A percentile compares a stretch with the other conserved stretches of the same genome.
phyloP scores from a whole-genome alignment of 2,888 invertebrate species.

The Thymelicus lineola region DNA sequence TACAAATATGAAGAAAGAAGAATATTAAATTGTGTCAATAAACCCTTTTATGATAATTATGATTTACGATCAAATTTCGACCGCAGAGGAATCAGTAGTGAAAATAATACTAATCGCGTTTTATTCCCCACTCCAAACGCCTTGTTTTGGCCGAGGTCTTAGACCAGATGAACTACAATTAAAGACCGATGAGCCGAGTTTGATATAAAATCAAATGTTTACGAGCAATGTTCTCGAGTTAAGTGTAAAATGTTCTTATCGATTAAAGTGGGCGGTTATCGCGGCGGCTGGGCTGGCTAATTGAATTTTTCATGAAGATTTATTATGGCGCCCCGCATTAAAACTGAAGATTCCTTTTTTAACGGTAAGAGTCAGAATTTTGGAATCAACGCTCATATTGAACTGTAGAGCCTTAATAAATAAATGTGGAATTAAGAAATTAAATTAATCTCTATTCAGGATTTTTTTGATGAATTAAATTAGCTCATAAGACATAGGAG shows the following conservation, averaged over 20 bases:
- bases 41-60: too few species aligned
- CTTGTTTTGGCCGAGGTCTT: not conserved
- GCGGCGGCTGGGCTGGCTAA: conserved; percentile 14
- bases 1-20: too few species aligned
- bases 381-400: not conserved
- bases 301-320: conserved; percentile 35
- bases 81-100: too few species aligned
- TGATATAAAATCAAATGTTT: conserved; percentile 61
- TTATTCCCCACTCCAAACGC: not conserved
- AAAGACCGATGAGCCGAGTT: conserved; percentile 53
- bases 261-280: conserved; percentile 30
- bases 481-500: too few species aligned
- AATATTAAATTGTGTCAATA: too few species aligned
- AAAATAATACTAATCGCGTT: too few species aligned
- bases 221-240: conserved; percentile 48
- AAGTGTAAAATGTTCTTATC: conserved; percentile 29
- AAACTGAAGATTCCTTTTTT: conserved; percentile 12
- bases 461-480: too few species aligned
- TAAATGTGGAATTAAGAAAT: too few species aligned
- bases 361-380: not conserved
- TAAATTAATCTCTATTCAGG: too few species aligned
- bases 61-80: too few species aligned
- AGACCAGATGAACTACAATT: conserved; percentile 42
- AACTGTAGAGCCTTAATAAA: too few species aligned
- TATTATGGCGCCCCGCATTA: conserved; percentile 10